phyloP scores from a whole-genome alignment of 2,888 invertebrate species.

The Marronus borbonicus region DNA sequence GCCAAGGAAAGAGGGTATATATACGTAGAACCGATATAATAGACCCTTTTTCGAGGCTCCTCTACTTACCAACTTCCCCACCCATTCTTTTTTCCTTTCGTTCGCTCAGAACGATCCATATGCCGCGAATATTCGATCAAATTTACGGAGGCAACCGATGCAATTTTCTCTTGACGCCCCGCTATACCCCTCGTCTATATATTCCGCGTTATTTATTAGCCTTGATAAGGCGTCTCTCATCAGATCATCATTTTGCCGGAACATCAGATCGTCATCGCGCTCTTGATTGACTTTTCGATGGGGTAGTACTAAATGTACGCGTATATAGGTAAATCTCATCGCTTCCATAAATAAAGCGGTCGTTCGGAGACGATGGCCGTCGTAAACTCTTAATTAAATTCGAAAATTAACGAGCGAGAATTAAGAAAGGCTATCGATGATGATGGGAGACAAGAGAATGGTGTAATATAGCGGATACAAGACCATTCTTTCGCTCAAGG shows the following conservation, averaged over 20 bases:
- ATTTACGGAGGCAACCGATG: conserved; percentile 38
- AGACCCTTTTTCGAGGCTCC: background rate
- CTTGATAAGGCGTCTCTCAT: conserved; percentile 34
- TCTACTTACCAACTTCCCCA: conserved; percentile 31
- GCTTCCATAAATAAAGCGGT: conserved; percentile 35
- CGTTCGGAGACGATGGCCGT: conserved; percentile 2
- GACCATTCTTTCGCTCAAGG: no score
- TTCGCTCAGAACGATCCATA: background rate
- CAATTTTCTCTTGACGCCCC: background rate
- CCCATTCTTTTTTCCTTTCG: conserved; percentile 9
- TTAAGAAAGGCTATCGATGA: conserved; percentile 11
- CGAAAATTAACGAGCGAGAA: conserved; percentile 32
- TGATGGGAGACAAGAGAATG: background rate
- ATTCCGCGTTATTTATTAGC: conserved; percentile 38
- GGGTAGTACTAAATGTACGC: background rate
- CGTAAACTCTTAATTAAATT: conserved; percentile 41
- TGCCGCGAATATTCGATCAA: conserved; percentile 33
- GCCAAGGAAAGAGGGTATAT: conserved; percentile 4
- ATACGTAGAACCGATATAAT: conserved; percentile 31
- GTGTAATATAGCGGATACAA: background rate
- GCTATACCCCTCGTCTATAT: no score
- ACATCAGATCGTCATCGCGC: conserved; percentile 12
- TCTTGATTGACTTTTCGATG: conserved; percentile 26
- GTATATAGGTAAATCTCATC: background rate
- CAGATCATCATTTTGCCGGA: conserved; percentile 20